Evolutionary conservation across 2,888 invertebrate genomes (phyloP).

Genomic region (Lamellibrachia columna): DNA sequence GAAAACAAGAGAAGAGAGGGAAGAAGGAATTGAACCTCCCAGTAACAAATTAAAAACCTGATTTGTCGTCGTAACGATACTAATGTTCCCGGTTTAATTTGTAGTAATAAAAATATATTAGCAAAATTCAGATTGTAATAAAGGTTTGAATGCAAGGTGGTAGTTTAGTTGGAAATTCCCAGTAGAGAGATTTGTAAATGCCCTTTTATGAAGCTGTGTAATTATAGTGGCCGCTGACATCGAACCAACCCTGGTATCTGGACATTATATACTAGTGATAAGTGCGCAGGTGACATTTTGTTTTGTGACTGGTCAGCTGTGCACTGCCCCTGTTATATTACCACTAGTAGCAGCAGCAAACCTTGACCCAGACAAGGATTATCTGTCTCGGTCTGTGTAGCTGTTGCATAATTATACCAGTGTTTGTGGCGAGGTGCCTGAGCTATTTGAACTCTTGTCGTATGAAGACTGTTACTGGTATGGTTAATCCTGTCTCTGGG

Average conservation of each 20-base stretch:
- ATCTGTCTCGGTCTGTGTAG: background rate
- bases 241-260: background rate
- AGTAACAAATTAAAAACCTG: background rate
- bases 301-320: background rate
- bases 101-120: background rate
- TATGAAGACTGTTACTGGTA: background rate
- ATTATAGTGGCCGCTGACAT: background rate
- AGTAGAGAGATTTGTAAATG: too few relatives aligned
- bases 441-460: background rate
- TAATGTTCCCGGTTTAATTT: too few relatives aligned
- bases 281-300: background rate
- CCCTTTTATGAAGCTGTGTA: too few relatives aligned
- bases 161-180: too few relatives aligned
- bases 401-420: background rate
- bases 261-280: background rate
- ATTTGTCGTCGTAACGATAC: too few relatives aligned
- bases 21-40: background rate
- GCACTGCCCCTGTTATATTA: background rate
- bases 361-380: slow-evolving; percentile 7
- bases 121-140: background rate
- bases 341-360: background rate
- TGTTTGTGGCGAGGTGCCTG: background rate
- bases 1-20: background rate
- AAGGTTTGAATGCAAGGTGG: background rate
- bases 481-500: background rate